Conservation (phyloP, 1,140 invertebrate species). For the Drosophila parvula region DNA sequence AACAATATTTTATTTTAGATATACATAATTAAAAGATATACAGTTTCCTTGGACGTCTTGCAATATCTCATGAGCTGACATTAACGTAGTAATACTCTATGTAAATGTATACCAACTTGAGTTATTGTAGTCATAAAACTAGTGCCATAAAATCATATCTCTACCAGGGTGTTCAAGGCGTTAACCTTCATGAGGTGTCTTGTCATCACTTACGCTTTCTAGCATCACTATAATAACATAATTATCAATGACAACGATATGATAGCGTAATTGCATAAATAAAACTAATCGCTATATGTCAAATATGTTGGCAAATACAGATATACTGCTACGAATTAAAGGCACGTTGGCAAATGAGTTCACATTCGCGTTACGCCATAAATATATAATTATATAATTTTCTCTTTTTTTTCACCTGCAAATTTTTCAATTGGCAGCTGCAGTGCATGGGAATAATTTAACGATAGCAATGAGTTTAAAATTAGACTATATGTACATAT, state of each 20-base stretch:
- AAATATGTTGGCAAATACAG: constrained; percentile 8
- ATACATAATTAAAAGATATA: neutral
- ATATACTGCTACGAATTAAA: constrained; percentile 25
- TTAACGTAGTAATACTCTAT: neutral
- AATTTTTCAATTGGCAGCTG: constrained; percentile 37
- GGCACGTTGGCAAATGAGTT: constrained; percentile 55
- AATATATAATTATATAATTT: constrained; percentile 35
- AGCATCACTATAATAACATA: neutral
- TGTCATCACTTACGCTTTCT: neutral
- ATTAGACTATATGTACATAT: constrained; percentile 18
- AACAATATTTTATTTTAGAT: neutral
- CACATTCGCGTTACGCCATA: constrained; percentile 20
- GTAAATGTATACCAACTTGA: too few species aligned
- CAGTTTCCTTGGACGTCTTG: neutral
- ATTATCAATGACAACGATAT: constrained; percentile 38
- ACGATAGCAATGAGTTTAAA: constrained; percentile 21
- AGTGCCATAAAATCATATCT: neutral
- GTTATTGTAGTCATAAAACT: neutral
- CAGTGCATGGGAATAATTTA: constrained; percentile 13
- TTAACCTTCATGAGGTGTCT: neutral
- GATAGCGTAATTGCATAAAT: constrained; percentile 8
- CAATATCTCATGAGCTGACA: neutral
- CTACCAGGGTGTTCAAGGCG: neutral
- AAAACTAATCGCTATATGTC: constrained; percentile 11
- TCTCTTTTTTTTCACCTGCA: constrained; percentile 11